A percentile compares a stretch with the other conserved stretches of the same genome.
phyloP scores from a whole-genome alignment of 1,140 invertebrate species.

The Argopecten irradians region DNA sequence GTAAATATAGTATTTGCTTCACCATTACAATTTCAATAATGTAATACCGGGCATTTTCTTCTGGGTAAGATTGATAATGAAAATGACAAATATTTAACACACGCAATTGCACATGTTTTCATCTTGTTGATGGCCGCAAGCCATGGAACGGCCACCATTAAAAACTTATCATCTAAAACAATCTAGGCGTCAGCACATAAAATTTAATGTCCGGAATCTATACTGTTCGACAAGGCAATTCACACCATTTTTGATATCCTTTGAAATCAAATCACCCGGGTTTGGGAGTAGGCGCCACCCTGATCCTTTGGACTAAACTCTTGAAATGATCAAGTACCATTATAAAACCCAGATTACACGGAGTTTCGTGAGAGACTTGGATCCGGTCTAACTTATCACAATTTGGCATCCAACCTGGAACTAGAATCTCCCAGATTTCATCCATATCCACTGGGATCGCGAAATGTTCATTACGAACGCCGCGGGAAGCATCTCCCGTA shows the following conservation, averaged over 20 bases:
- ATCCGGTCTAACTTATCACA: background rate
- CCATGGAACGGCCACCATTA: background rate
- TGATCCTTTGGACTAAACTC: constrained; percentile 9
- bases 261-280: background rate
- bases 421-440: constrained; percentile 5
- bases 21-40: too few species aligned
- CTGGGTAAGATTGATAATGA: too few species aligned
- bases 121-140: background rate
- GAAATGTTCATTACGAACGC: constrained; percentile 1
- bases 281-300: background rate
- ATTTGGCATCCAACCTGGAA: constrained; percentile 15
- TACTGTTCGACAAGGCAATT: constrained; percentile 4
- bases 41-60: too few species aligned
- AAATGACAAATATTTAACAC: background rate
- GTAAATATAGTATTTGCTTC: too few species aligned
- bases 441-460: background rate
- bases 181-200: background rate
- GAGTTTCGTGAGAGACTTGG: background rate
- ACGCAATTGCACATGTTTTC: background rate
- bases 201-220: constrained; percentile 17
- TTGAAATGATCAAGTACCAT: constrained; percentile 14
- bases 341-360: background rate
- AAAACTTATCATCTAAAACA: background rate
- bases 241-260: background rate
- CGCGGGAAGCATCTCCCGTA: background rate